Base-by-base conservation (phyloP, 2,113 vertebrate species). In the Sinocyclocheilus anophthalmus region DNA sequence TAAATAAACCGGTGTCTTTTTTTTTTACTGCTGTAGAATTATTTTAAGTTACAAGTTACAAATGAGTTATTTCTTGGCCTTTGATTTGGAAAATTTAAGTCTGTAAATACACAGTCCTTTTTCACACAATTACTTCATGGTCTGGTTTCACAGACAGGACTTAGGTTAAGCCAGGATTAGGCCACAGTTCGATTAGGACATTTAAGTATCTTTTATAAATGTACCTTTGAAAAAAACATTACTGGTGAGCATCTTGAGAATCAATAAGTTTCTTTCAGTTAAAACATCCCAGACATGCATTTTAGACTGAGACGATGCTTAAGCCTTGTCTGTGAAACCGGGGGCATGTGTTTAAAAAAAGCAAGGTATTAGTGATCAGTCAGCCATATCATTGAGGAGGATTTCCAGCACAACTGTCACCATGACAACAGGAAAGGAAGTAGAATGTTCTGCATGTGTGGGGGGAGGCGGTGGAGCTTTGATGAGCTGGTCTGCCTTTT, bases 351-450 rank as follows among this genome's bases (percentile, higher is more conserved):
- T 14, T 59, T 18, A 7, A 53, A 77, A 33, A 59, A 16, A 37
- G 20, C 5, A 77, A 77, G 24, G 13, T 53, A 77, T 77, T 77
- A 76, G 22, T 53, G 75, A 77, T 76, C 73, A 8, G 53, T 18
- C 53, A 10, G n/a, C 50, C 73, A 48, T 55, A 30, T 77, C 48
- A 77, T 33, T 33, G 24, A 77, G 30, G 24, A 30, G 48, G 75
- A 77, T 77, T 53, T 77, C 1, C 48, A 61, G 55, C 20, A 37
- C 53, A 39, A 22, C 33, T 42, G 33, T 80, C 30, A 37, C 33
- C 55, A 61, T 48, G n/a, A 65, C 80, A 50, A 67, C 80, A 50
- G 61, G 13, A 82, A 82, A 24, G 39, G 80, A 82, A 82, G 80
- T 50, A 67, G 24, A 69, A 69, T 0, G 80, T 26, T 48, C 39